Percentiles rank a stretch among this genome's conserved stretches.
Evolutionary conservation across 2,888 invertebrate species (phyloP).

Genomic region (Liposcelis brunnea): DNA sequence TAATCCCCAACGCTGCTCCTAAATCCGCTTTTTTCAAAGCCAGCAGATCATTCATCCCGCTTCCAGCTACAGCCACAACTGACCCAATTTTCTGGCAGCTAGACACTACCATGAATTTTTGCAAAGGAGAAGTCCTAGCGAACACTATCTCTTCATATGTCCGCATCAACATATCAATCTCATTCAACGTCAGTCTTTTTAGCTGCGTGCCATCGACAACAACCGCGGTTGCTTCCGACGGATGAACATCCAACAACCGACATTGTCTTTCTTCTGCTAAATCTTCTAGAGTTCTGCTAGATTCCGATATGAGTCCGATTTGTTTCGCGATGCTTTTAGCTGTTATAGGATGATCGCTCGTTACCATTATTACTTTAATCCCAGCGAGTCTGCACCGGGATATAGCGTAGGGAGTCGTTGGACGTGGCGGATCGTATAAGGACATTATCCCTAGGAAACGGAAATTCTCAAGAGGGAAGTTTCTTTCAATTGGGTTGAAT

Average conservation of each 20-base stretch:
- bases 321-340: slow-evolving; percentile 91
- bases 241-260: slow-evolving; percentile 75
- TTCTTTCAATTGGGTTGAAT: slow-evolving; percentile 79
- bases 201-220: slow-evolving; percentile 82
- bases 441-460: slow-evolving; percentile 94
- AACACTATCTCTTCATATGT: slow-evolving; percentile 93
- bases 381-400: slow-evolving; percentile 94
- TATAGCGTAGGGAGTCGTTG: slow-evolving; percentile 93
- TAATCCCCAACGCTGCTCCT: slow-evolving; percentile 85
- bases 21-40: slow-evolving; percentile 87
- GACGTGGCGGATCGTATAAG: slow-evolving; percentile 96
- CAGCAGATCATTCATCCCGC: slow-evolving; percentile 86
- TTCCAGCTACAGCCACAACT: slow-evolving; percentile 80
- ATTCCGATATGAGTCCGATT: slow-evolving; percentile 87
- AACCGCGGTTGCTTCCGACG: slow-evolving; percentile 79
- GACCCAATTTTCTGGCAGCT: slow-evolving; percentile 84
- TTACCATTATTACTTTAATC: slow-evolving; percentile 92
- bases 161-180: slow-evolving; percentile 65
- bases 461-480: slow-evolving; percentile 78
- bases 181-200: slow-evolving; percentile 69
- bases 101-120: slow-evolving; percentile 86
- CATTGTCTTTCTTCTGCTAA: slow-evolving; percentile 83
- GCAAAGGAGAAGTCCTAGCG: slow-evolving; percentile 88
- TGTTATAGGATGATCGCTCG: slow-evolving; percentile 91
- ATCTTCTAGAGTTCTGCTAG: slow-evolving; percentile 84